Evolutionary conservation across 2,888 invertebrate species (phyloP).

Genomic region (Parnassius glacialis): DNA sequence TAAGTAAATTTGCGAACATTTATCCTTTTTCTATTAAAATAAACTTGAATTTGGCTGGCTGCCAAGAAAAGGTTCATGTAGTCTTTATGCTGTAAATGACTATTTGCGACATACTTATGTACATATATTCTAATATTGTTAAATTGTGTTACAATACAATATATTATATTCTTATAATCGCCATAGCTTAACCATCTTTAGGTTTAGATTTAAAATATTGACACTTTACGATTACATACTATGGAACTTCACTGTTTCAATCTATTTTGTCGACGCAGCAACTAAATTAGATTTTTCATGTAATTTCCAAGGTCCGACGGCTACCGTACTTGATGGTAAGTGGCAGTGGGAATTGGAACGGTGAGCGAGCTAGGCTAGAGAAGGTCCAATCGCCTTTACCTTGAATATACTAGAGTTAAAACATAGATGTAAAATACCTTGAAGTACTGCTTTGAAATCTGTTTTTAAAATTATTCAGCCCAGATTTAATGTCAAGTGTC

Average conservation of each 20-base stretch:
- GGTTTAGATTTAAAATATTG: no score
- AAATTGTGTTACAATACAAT: no score
- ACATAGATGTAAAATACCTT: background rate
- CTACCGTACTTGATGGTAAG: slow-evolving; percentile 4
- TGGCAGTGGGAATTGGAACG: slow-evolving; percentile 13
- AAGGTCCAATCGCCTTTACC: background rate
- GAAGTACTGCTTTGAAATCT: no score
- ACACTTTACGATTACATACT: no score
- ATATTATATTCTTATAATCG: no score
- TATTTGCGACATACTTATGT: no score
- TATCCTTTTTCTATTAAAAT: slow-evolving; percentile 5
- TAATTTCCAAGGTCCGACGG: slow-evolving; percentile 10
- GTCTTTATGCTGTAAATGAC: no score
- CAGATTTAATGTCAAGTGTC: no score
- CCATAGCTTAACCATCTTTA: no score
- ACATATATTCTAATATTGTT: no score
- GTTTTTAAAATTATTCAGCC: no score
- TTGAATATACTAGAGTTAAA: background rate
- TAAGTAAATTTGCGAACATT: background rate
- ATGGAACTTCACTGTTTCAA: background rate
- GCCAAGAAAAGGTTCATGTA: slow-evolving; percentile 13
- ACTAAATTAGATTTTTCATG: slow-evolving; percentile 9
- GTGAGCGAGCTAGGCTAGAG: background rate
- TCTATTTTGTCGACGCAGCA: background rate
- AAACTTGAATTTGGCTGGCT: slow-evolving; percentile 15